Evolutionary conservation across 2,113 vertebrate genomes (phyloP).

Genomic region (Bothrops jararaca): DNA sequence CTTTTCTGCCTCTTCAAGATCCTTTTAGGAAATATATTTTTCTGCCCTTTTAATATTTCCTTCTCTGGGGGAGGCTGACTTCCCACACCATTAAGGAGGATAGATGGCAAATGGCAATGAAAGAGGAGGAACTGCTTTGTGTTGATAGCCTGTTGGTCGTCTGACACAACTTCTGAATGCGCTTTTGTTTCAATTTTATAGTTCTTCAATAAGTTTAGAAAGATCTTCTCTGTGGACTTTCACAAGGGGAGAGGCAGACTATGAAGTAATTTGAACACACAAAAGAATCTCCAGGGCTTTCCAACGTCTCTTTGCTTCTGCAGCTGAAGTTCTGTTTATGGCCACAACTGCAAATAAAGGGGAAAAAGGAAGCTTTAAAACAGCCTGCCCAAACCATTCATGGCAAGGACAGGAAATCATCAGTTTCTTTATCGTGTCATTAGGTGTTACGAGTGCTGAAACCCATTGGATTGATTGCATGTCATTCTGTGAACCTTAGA

Average conservation of each 20-base stretch:
- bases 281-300: background rate
- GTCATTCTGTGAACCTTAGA: background rate
- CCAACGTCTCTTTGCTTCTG: background rate
- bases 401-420: background rate
- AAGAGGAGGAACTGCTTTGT: conserved; percentile 4
- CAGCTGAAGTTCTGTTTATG: background rate
- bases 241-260: background rate
- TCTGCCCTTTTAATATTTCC: no score
- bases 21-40: no score
- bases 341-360: background rate
- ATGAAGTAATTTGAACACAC: background rate
- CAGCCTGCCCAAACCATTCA: background rate
- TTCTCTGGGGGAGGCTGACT: no score
- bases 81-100: background rate
- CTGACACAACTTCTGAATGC: background rate
- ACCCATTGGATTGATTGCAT: background rate
- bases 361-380: background rate
- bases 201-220: background rate
- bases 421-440: background rate
- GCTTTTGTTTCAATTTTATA: conserved; percentile 1
- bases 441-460: background rate
- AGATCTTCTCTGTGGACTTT: background rate
- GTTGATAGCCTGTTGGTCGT: background rate
- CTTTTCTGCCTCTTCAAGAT: no score
- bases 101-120: background rate